phyloP scores from a whole-genome alignment of 2,888 invertebrate species.

The Adelphocoris suturalis region DNA sequence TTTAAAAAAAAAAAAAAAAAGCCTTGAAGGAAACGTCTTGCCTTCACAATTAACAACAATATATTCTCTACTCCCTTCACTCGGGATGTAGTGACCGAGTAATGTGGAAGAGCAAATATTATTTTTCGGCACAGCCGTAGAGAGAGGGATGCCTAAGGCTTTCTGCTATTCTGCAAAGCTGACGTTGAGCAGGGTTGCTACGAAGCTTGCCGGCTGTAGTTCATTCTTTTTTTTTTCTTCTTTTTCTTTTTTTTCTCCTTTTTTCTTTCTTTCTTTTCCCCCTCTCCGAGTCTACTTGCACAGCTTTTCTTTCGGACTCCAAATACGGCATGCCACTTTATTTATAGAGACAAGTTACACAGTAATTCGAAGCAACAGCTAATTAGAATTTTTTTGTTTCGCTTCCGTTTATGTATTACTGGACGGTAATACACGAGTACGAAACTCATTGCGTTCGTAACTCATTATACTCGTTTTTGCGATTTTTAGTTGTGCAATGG shows the following conservation, averaged over 20 bases:
- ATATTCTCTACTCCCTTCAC: neutral
- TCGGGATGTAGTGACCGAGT: neutral
- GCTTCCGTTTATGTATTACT: no score
- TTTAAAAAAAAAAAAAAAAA: neutral
- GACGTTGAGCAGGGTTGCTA: slow-evolving; percentile 22
- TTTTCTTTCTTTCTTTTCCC: neutral
- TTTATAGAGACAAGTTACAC: no score
- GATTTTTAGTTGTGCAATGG: no score
- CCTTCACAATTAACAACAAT: neutral
- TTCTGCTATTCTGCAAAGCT: neutral
- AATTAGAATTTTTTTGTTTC: no score
- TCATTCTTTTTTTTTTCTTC: neutral
- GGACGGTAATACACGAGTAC: no score
- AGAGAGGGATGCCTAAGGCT: neutral
- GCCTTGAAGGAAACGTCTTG: neutral
- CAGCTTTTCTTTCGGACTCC: no score
- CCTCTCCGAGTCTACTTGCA: no score
- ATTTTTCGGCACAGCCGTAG: neutral
- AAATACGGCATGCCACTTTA: no score
- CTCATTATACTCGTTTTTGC: no score
- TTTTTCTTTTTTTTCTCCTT: neutral
- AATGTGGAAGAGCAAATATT: neutral
- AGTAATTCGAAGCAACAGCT: no score
- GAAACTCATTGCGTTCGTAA: no score
- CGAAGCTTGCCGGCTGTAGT: neutral